Percentiles rank a stretch among this genome's conserved stretches.
phyloP scores from a whole-genome alignment of 2,113 vertebrate genomes.

The Pogonocichla stellata region DNA sequence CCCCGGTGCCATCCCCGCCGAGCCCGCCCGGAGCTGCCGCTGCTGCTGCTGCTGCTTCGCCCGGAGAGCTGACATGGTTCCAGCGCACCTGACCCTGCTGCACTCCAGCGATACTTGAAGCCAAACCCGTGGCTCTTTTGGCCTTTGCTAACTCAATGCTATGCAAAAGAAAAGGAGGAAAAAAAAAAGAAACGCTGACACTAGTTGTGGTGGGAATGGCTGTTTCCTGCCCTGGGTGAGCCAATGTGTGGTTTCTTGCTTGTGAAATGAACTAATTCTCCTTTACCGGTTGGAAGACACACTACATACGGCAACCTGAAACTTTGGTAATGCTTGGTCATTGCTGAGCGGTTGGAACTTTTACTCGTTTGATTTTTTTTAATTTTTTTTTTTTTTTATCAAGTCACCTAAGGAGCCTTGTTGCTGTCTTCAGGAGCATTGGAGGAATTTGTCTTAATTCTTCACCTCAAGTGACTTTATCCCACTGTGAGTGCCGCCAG shows the following conservation, averaged over 20 bases:
- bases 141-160: conserved; percentile 51
- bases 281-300: not conserved
- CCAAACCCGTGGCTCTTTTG: not conserved
- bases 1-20: not conserved
- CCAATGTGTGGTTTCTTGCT: not conserved
- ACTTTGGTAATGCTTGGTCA: not conserved
- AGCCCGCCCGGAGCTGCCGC: not conserved
- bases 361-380: not conserved
- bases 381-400: not conserved
- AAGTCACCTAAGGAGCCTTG: conserved; percentile 29
- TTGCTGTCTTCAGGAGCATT: not conserved
- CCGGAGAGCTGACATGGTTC: not conserved
- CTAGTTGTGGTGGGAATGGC: not conserved
- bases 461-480: not conserved
- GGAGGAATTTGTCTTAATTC: conserved; percentile 1
- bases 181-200: conserved; percentile 29
- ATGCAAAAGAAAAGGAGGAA: conserved; percentile 66
- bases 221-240: conserved; percentile 42
- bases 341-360: not conserved
- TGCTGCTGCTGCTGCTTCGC: not conserved
- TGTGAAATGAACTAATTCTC: not conserved
- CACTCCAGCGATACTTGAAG: not conserved
- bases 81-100: not conserved
- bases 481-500: not conserved
- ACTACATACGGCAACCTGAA: not conserved